Evolutionary conservation across 92 coral and sea anemone genomes (phyloP), one percentile per base, ranked within the genome.

Genomic region (Desmophyllum pertusum): DNA sequence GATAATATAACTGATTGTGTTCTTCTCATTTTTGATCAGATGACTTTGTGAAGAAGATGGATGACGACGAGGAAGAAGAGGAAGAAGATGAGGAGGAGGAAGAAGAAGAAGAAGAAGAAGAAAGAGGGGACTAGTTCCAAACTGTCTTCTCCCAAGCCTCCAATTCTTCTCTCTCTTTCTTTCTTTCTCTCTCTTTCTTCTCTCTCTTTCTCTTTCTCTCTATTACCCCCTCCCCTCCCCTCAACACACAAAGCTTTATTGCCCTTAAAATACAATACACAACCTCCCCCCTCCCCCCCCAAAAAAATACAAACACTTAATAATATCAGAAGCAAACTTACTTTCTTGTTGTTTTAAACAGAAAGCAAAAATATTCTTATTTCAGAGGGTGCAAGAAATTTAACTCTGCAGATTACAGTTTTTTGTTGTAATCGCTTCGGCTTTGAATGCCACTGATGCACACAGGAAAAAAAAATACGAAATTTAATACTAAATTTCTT

Each of bases 351-450:
- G 79, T 82, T 82, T 79, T 66, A 42, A 59, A 82, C 71, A 71
- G 72, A 55, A 82, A 42, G 46, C 33, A 72, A 82, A 45, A 39
- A 46, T 81, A 73, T 82, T 82, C 78, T 72, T 71, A 71, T 82
- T 82, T 82, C 79, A 81, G 64, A 69, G 55, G 86, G 86, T 70
- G 78, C 78, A 55, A 82, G 71, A 62, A 82, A 82, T 82, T 82
- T 82, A 82, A 61, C 86, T 82, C 77, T 57, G 79, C 86, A 42
- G 86, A 82, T 82, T 82, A 82, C 86, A 82, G n/a, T 50, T 82
- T 82, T 82, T 52, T 39, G 67, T 82, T 82, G 86, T 82, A 82
- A 82, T 82, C 86, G 68, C 86, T 82, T 82, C 50, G 86, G 86
- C 86, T 73, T 82, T 82, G 86, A 82, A 71, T 70, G 79, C 78